Evolutionary conservation across 2,797 vertebrate species (phyloP), one percentile per base, ranked within the genome.

Genomic region (Halcyon chelicuti): DNA sequence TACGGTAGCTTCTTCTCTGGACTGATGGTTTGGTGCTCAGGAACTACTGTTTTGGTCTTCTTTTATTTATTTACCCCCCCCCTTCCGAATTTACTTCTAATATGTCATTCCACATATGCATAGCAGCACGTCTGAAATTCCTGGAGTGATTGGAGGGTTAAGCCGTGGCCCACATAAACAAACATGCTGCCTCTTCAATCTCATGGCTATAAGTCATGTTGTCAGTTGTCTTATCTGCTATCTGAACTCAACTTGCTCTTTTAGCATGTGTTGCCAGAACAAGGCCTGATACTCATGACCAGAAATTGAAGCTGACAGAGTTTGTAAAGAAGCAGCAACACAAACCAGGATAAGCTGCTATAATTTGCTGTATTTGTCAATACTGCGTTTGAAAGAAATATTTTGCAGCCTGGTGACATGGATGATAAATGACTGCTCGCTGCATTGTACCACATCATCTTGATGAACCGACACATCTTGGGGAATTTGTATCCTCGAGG

Each of bases 401-500:
- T 65, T 94, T 83, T 81, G 46, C 66, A 44, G 22, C 25, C 23
- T 42, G 35, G 74, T 94, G 93, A 93, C 61, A 18, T 19, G 62
- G 55, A 72, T 93, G 91, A 90, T 94, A 90, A 96, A 95, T 95
- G 73, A 93, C 31, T 71, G 13, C 68, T 91, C 66, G 29, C 87
- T 78, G 65, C 57, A 11, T 80, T 88, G 73, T 63, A 47, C 51
- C 4, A 2, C 47, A 21, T 60, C 75, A 88, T 94, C 91, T 81
- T 84, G 87, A 93, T 94, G 66, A 94, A 81, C 78, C 72, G 62
- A 86, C 79, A 33, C 58, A 31, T 90, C 20, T 10, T 4, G 66
- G 62, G 82, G 90, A 96, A 95, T 96, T 81, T 86, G 55, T 96
- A 67, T 76, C 95, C 93, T 88, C 3, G 3, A 73, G 91, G 91